These are phyloP conservation scores for Rotaria socialis DNA, from an alignment of 2,888 invertebrate species.

Conservation along the genomic window DNA sequence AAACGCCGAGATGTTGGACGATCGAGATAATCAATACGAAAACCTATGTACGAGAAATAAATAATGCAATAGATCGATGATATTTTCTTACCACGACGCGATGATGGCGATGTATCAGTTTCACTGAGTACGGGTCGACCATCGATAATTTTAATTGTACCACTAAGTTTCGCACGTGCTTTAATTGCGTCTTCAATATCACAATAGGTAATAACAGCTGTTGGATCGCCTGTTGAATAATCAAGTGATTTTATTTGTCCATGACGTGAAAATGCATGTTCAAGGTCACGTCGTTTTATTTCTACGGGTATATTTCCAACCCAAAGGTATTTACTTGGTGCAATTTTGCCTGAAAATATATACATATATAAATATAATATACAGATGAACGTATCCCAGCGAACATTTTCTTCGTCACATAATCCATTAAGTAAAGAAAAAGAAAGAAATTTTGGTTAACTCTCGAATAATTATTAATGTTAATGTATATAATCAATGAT, in stretches of 20 bases:
- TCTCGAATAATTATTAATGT: background rate
- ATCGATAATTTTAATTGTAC: background rate
- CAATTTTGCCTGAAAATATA: constrained; percentile 40
- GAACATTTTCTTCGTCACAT: background rate
- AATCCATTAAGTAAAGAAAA: background rate
- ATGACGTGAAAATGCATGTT: constrained; percentile 9
- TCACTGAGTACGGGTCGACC: background rate
- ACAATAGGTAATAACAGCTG: background rate
- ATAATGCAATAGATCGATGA: no score
- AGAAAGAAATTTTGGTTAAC: background rate
- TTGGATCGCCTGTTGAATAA: background rate
- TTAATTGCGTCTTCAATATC: constrained; percentile 13
- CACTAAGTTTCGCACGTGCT: background rate
- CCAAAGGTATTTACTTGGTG: constrained; percentile 43
- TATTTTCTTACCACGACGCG: background rate
- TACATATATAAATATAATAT: background rate
- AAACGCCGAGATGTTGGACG: background rate
- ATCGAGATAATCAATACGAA: constrained; percentile 20
- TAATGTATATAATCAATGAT: background rate
- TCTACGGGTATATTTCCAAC: constrained; percentile 33
- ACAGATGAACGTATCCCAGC: background rate
- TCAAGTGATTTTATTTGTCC: background rate
- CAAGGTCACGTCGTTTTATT: constrained; percentile 12
- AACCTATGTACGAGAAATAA: background rate
- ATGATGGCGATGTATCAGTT: background rate